Percentiles rank a stretch among this genome's conserved stretches.
These are phyloP conservation scores for Drosophila pegasa DNA, from an alignment of 2,888 invertebrate genomes.

Conservation along the genomic window DNA sequence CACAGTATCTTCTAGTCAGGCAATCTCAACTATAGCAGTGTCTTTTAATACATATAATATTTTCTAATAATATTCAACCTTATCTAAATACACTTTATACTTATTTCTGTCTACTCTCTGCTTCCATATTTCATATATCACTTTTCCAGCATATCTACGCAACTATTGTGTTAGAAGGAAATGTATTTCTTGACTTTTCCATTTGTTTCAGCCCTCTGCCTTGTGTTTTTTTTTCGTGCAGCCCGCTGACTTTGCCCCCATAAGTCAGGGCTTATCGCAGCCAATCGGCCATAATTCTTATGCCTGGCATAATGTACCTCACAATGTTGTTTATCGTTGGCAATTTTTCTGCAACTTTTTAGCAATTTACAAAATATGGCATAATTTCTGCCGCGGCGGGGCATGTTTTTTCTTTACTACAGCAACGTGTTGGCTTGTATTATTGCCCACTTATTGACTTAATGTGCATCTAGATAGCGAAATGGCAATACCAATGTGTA, in stretches of 20 bases:
- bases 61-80: neutral
- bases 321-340: slow-evolving; percentile 69
- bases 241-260: slow-evolving; percentile 72
- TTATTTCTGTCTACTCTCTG: too few species aligned
- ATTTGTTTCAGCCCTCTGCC: neutral
- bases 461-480: slow-evolving; percentile 70
- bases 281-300: slow-evolving; percentile 73
- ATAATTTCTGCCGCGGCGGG: slow-evolving; percentile 58
- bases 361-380: slow-evolving; percentile 77
- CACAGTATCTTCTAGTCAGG: too few species aligned
- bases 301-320: slow-evolving; percentile 70
- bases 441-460: slow-evolving; percentile 75
- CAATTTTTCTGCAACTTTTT: slow-evolving; percentile 64
- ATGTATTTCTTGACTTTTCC: neutral
- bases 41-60: neutral
- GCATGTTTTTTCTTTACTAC: slow-evolving; percentile 24
- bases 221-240: slow-evolving; percentile 8
- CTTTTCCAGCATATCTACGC: neutral
- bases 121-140: neutral
- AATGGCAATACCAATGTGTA: slow-evolving; percentile 38
- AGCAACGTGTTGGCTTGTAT: slow-evolving; percentile 51
- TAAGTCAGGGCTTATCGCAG: slow-evolving; percentile 70
- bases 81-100: neutral
- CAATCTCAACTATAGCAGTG: too few species aligned
- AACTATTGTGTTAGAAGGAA: neutral